These are phyloP conservation scores for Heliconius cydno DNA, from an alignment of 2,888 invertebrate genomes.

Conservation along the genomic window DNA sequence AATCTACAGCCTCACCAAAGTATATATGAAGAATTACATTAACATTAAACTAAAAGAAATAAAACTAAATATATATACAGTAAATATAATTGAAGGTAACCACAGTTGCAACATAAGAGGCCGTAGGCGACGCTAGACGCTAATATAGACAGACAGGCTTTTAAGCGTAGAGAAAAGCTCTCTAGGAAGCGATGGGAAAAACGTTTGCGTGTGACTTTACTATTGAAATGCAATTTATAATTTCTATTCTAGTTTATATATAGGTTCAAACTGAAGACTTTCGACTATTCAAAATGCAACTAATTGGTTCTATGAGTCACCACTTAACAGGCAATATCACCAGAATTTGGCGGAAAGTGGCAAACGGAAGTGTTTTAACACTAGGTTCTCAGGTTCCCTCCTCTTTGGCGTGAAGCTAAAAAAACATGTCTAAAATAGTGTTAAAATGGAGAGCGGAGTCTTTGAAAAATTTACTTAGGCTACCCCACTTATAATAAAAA, in stretches of 20 bases:
- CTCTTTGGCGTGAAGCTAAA: no score
- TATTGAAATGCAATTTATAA: not conserved
- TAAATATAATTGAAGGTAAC: slow-evolving; percentile 9
- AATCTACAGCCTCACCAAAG: no score
- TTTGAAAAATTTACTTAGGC: no score
- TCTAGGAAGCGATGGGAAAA: slow-evolving; percentile 20
- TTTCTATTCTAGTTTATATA: not conserved
- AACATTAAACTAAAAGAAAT: not conserved
- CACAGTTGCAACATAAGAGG: slow-evolving; percentile 19
- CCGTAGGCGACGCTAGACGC: slow-evolving; percentile 30
- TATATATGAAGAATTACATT: not conserved
- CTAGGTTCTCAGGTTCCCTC: no score
- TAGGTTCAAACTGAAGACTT: not conserved
- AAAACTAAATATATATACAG: not conserved
- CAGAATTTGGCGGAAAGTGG: no score
- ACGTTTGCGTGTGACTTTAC: slow-evolving; percentile 7
- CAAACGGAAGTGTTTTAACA: no score
- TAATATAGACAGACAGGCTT: slow-evolving; percentile 44
- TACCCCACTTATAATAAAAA: no score
- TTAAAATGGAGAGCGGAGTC: no score
- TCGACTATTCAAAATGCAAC: not conserved
- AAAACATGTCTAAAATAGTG: no score
- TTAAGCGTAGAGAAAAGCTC: slow-evolving; percentile 40
- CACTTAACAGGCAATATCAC: no score
- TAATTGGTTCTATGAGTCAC: not conserved